phyloP scores from a whole-genome alignment of 2,113 vertebrate species.

The Okapia johnstoni region DNA sequence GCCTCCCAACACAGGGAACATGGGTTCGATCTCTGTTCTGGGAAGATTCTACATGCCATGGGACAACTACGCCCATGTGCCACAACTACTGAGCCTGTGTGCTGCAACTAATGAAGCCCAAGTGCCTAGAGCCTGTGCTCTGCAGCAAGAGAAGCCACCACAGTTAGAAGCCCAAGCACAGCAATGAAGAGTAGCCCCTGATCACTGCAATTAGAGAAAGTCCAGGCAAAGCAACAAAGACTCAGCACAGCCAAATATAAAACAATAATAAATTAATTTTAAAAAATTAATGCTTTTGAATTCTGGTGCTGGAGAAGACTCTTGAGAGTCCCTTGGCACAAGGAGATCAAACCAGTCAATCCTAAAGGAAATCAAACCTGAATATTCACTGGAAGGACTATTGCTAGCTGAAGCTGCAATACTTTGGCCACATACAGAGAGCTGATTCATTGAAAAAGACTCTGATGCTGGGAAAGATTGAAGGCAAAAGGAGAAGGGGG shows the following conservation, averaged over 20 bases:
- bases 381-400: neutral
- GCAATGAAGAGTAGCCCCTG: neutral
- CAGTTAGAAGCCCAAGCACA: neutral
- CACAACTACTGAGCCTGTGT: neutral
- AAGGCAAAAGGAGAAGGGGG: neutral
- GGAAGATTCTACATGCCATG: neutral
- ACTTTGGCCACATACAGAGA: neutral
- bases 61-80: rapidly evolving
- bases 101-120: neutral
- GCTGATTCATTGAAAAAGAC: neutral
- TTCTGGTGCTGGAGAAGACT: neutral
- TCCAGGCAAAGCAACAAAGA: neutral
- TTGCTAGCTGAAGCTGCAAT: neutral
- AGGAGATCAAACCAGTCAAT: neutral
- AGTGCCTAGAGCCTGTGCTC: neutral
- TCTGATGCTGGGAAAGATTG: neutral
- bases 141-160: neutral
- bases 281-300: neutral
- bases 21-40: neutral
- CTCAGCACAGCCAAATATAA: neutral
- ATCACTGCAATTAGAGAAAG: neutral
- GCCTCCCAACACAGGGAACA: neutral
- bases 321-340: neutral
- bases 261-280: neutral
- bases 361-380: neutral